phyloP scores from a whole-genome alignment of 2,113 vertebrate genomes.

The Heteronetta atricapilla region DNA sequence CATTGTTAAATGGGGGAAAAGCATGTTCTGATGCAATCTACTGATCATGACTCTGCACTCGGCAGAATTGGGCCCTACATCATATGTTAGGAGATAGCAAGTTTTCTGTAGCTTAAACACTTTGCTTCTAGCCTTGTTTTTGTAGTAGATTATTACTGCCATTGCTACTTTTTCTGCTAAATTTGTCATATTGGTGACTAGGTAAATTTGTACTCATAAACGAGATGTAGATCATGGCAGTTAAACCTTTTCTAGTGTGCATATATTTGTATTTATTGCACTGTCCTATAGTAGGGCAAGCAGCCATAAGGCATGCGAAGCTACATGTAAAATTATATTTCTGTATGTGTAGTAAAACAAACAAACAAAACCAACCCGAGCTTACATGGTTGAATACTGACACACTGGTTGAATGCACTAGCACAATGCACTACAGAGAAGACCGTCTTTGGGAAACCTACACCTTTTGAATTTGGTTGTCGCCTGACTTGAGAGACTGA shows the following conservation, averaged over 20 bases:
- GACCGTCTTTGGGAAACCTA: constrained; percentile 51
- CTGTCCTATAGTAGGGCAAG: constrained; percentile 71
- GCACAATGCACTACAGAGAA: constrained; percentile 66
- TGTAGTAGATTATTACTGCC: constrained; percentile 64
- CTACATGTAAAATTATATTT: constrained; percentile 63
- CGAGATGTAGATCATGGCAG: constrained; percentile 59
- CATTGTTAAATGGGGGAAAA: constrained; percentile 66
- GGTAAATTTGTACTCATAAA: constrained; percentile 69
- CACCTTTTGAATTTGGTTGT: constrained; percentile 48
- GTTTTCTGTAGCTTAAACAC: constrained; percentile 66
- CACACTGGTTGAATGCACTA: constrained; percentile 62
- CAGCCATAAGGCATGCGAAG: constrained; percentile 56
- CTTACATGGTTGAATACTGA: constrained; percentile 53
- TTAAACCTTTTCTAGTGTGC: constrained; percentile 66
- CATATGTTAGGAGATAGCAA: constrained; percentile 54
- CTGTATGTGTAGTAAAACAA: constrained; percentile 59
- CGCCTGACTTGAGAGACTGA: constrained; percentile 48
- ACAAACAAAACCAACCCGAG: background rate
- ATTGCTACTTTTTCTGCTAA: constrained; percentile 63
- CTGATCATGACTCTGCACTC: constrained; percentile 49
- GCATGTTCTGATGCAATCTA: constrained; percentile 65
- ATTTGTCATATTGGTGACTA: constrained; percentile 67
- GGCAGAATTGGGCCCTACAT: constrained; percentile 48
- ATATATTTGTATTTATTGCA: constrained; percentile 74
- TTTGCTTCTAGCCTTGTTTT: constrained; percentile 74